These are phyloP conservation scores for Pachypeltis micranthus DNA, from an alignment of 1,140 invertebrate genomes.

Conservation along the genomic window DNA sequence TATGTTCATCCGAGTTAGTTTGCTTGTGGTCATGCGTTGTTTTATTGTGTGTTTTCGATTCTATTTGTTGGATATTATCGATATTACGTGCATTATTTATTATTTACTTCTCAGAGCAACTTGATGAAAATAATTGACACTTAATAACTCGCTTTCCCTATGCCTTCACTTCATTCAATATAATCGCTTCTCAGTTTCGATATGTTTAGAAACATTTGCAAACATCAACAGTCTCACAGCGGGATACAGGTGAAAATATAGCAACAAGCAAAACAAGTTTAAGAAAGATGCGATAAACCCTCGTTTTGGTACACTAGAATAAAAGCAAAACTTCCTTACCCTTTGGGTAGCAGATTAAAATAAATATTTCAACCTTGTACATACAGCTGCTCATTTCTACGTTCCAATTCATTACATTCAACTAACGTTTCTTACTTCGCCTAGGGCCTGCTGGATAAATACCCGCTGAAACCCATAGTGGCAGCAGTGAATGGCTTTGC, in stretches of 20 bases:
- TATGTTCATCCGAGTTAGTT: not conserved
- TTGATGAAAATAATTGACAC: too few relatives aligned
- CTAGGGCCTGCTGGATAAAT: conserved; percentile 22
- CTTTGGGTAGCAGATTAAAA: not conserved
- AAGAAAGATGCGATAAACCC: not conserved
- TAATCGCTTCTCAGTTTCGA: too few relatives aligned
- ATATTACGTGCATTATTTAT: not conserved
- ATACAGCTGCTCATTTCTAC: not conserved
- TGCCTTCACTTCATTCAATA: too few relatives aligned
- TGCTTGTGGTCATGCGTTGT: not conserved
- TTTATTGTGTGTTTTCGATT: not conserved
- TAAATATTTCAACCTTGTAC: not conserved
- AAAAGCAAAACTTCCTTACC: not conserved
- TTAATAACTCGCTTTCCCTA: too few relatives aligned
- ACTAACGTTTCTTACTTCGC: conserved; percentile 4
- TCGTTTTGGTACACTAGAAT: not conserved
- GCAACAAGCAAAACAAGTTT: not conserved
- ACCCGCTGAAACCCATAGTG: conserved; percentile 59
- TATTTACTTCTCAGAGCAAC: too few relatives aligned
- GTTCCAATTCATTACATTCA: not conserved
- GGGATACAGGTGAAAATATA: not conserved
- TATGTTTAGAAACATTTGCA: too few relatives aligned
- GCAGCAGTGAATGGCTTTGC: conserved; percentile 78
- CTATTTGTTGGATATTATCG: not conserved
- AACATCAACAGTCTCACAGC: too few relatives aligned